Conservation (phyloP, 1,140 invertebrate species). For the Lamellibrachia luymesi region DNA sequence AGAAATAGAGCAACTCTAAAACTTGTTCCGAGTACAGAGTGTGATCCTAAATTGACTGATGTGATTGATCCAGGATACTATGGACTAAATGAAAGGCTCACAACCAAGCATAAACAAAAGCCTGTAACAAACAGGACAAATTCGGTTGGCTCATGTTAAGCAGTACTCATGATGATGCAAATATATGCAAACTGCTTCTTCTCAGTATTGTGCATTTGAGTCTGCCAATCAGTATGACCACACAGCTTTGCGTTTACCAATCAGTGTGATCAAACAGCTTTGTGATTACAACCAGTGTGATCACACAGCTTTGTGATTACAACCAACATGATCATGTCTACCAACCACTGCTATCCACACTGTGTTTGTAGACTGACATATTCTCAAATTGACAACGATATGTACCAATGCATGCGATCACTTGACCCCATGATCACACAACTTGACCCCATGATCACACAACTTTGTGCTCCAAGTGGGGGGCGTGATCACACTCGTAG, state of each 20-base stretch:
- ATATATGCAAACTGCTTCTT: no score
- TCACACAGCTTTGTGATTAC: not conserved
- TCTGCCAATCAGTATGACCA: not conserved
- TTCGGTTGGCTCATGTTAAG: not conserved
- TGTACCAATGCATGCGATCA: not conserved
- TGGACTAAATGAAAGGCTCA: not conserved
- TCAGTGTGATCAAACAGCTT: not conserved
- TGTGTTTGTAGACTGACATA: not conserved
- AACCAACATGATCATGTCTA: not conserved
- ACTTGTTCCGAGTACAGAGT: not conserved
- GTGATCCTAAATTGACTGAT: not conserved
- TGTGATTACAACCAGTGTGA: not conserved
- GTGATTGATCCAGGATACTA: not conserved
- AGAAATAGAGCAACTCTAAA: not conserved
- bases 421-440: constrained; percentile 31
- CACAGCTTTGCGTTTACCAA: not conserved
- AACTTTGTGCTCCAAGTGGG: constrained; percentile 50
- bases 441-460: constrained; percentile 37
- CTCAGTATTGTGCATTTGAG: no score
- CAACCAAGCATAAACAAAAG: not conserved
- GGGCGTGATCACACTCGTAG: constrained; percentile 55
- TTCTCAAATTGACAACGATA: not conserved
- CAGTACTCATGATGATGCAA: not conserved
- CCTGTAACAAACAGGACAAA: not conserved
- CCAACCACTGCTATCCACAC: not conserved